Base-by-base conservation (phyloP, 2,797 vertebrate species). In the Chaetophractus vellerosus region DNA sequence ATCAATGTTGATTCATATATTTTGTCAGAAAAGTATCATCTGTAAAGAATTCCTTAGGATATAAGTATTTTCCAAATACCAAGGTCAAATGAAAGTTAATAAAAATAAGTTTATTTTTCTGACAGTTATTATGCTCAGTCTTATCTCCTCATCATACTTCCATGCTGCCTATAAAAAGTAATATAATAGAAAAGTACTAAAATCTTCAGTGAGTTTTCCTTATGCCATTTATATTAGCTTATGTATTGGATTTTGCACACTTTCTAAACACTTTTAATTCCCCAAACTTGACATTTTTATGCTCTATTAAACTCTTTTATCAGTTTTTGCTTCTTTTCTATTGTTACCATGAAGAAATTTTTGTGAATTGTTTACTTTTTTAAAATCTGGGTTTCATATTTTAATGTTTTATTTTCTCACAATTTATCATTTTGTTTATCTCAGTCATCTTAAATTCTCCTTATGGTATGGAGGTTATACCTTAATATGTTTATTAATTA, bases 11-110 rank as follows among this genome's bases (percentile, higher is more conserved):
- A 86, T 87, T 78, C 93, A 28, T 78, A 92, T 66, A 94, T 75
- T 86, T 81, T 95, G 59, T 94, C 94, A 97, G 88, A 88, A 87
- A 45, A 88, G 31, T 96, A 45, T 52, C 55, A 74, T 86, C 87
- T 69, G 41, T 48, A 95, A 91, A 86, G 86, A 90, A 93, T 78
- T 96, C 64, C 91, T 96, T 33, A 59, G 66, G 74, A 33, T 48
- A 24, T 90, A 71, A 59, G 0, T 36, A 8, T 78, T 52, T 50
- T 3, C 10, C 28, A 38, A 48, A 88, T 82, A 59, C 79, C 86
- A 80, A 85, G 69, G 74, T 93, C 75, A 97, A 75, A 94, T 94
- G 26, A 93, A 96, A 93, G 59, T 86, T 94, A 93, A 85, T n/a
- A 81, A 14, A 5, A 72, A 50, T 91, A 38, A 64, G 21, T 14